Conservation (phyloP, 2,113 vertebrate genomes). For the Ciconia maguari region DNA sequence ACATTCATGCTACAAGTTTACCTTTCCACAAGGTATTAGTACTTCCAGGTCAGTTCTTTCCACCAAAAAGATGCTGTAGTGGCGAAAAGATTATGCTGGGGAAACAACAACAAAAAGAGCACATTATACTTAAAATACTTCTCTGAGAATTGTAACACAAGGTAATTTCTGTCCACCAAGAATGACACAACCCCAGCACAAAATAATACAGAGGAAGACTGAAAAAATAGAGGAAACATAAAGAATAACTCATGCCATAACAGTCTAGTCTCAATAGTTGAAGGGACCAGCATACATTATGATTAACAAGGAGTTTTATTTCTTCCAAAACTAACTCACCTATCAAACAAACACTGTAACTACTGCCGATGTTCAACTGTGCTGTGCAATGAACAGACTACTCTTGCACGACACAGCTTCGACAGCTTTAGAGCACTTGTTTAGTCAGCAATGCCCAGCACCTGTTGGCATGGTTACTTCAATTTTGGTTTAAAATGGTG, state of each 20-base stretch:
- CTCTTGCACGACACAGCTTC: background rate
- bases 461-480: background rate
- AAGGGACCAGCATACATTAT: background rate
- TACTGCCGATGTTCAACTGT: background rate
- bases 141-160: background rate
- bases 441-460: background rate
- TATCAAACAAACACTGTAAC: background rate
- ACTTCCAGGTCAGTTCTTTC: background rate
- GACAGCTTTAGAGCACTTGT: background rate
- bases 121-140: background rate
- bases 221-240: background rate
- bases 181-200: background rate
- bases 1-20: background rate
- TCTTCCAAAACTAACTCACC: background rate
- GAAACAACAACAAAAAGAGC: background rate
- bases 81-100: background rate
- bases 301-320: background rate
- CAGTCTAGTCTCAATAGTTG: background rate
- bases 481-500: background rate
- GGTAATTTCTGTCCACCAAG: background rate
- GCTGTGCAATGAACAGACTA: background rate
- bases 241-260: background rate
- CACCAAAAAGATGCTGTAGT: conserved; percentile 2
- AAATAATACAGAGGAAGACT: background rate
- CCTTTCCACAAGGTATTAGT: background rate